phyloP scores from a whole-genome alignment of 1,140 invertebrate species.

The Tetramorium simillimum region DNA sequence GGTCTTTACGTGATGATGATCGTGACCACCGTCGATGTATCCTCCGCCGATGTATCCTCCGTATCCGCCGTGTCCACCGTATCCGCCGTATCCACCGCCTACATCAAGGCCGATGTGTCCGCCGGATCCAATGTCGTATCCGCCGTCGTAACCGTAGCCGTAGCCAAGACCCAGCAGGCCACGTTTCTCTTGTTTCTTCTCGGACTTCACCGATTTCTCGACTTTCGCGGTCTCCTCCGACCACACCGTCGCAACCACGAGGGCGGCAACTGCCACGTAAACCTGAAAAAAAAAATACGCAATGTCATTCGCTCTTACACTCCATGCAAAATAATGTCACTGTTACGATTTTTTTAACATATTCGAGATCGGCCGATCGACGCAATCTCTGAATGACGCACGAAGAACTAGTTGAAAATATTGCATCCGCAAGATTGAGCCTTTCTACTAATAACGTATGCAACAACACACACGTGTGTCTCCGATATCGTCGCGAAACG shows the following conservation, averaged over 20 bases:
- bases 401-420: conserved; percentile 13
- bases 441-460: conserved; percentile 22
- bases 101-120: conserved; percentile 75
- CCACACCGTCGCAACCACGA: conserved; percentile 88
- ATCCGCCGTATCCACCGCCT: conserved; percentile 67
- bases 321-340: neutral
- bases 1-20: conserved; percentile 87
- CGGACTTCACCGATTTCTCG: conserved; percentile 83
- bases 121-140: conserved; percentile 86
- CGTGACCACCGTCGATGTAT: conserved; percentile 72
- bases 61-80: conserved; percentile 70
- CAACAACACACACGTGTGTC: neutral
- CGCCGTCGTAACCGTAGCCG: conserved; percentile 87
- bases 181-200: conserved; percentile 90
- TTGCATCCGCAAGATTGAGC: neutral
- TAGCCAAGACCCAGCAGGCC: conserved; percentile 87
- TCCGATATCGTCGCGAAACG: neutral
- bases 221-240: conserved; percentile 86
- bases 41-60: conserved; percentile 77
- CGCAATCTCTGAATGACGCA: conserved; percentile 28
- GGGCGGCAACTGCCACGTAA: conserved; percentile 90
- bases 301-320: neutral
- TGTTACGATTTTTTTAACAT: neutral
- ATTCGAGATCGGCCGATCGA: neutral
- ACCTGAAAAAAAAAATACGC: conserved; percentile 86